phyloP scores from a whole-genome alignment of 2,888 invertebrate genomes.

The Gymnosoma rotundatum region DNA sequence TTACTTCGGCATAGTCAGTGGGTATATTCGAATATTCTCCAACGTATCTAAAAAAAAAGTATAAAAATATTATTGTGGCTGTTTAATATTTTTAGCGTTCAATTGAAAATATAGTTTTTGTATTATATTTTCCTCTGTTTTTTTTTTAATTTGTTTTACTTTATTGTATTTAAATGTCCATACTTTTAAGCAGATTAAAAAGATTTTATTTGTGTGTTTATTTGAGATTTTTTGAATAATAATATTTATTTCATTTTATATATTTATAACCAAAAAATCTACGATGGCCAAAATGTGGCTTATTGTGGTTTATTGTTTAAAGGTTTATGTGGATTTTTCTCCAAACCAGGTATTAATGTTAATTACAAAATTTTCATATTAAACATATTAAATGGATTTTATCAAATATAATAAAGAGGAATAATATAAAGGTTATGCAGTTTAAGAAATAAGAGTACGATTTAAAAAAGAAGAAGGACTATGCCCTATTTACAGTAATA shows the following conservation, averaged over 20 bases:
- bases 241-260: no score
- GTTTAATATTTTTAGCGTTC: slow-evolving; percentile 16
- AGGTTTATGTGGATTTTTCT: slow-evolving; percentile 9
- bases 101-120: neutral
- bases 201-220: slow-evolving; percentile 25
- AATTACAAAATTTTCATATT: neutral
- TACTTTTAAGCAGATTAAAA: slow-evolving; percentile 58
- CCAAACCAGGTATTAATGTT: neutral
- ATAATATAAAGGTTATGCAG: no score
- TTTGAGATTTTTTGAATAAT: slow-evolving; percentile 6
- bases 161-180: slow-evolving; percentile 46
- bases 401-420: no score
- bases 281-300: no score
- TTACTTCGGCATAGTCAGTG: slow-evolving; percentile 82
- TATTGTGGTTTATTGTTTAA: slow-evolving; percentile 34
- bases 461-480: no score
- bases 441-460: no score
- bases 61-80: slow-evolving; percentile 67
- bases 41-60: slow-evolving; percentile 79
- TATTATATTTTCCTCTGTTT: neutral
- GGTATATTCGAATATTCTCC: slow-evolving; percentile 82
- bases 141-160: neutral
- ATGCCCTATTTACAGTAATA: no score
- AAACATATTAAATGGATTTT: no score
- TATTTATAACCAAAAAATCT: no score